These are phyloP conservation scores for Ectemnius continuus DNA, from an alignment of 2,888 invertebrate species.

Conservation along the genomic window DNA sequence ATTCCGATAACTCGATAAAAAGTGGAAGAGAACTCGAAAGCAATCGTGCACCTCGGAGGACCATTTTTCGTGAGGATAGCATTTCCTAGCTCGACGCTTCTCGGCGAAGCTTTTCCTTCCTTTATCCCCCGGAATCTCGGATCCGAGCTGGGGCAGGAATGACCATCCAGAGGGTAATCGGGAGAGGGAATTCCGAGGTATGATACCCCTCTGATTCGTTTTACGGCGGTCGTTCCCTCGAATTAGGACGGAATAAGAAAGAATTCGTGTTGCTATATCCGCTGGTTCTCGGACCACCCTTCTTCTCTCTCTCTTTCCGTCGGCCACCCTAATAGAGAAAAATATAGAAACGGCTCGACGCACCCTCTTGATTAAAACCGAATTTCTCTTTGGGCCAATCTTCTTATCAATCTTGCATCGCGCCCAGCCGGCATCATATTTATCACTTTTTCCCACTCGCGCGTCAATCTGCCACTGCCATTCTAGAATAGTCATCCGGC, in stretches of 20 bases:
- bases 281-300: conserved; percentile 32
- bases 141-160: conserved; percentile 51
- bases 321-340: neutral
- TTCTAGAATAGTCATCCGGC: no score
- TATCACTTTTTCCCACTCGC: conserved; percentile 4
- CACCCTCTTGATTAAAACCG: neutral
- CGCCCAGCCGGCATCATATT: no score
- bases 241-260: conserved; percentile 69
- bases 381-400: neutral
- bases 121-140: conserved; percentile 26
- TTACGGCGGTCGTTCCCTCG: conserved; percentile 68
- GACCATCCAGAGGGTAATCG: conserved; percentile 58
- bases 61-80: conserved; percentile 12
- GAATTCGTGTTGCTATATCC: conserved; percentile 48
- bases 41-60: conserved; percentile 40
- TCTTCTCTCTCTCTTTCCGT: neutral
- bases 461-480: neutral
- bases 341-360: neutral
- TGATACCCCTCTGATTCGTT: conserved; percentile 73
- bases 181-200: conserved; percentile 64
- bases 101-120: conserved; percentile 29
- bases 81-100: conserved; percentile 5
- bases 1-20: conserved; percentile 60
- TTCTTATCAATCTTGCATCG: no score
- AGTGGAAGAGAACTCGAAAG: conserved; percentile 40